Conservation (phyloP, 2,888 invertebrate species). For the Congeria kusceri region DNA sequence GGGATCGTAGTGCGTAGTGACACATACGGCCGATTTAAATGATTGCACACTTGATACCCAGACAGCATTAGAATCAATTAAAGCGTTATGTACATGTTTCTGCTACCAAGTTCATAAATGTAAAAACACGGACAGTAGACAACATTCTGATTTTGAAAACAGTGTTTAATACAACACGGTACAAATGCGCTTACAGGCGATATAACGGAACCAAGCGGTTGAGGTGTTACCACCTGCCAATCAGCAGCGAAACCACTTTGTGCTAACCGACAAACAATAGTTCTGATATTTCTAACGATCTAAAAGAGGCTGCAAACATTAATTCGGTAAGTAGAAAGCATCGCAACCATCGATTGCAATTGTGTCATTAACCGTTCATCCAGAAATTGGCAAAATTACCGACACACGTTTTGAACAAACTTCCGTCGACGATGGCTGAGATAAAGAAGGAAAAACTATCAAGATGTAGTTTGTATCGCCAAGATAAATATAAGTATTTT, state of each 20-base stretch:
- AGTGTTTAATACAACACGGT: neutral
- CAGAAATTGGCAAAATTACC: neutral
- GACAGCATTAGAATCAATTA: neutral
- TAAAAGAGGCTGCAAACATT: neutral
- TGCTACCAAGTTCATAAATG: neutral
- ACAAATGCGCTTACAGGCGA: neutral
- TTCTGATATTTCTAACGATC: neutral
- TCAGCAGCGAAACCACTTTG: neutral
- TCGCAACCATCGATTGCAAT: neutral
- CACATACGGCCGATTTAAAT: slow-evolving; percentile 12
- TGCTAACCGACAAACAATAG: neutral
- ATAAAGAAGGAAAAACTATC: slow-evolving; percentile 17
- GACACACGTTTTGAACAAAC: neutral
- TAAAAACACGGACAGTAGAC: neutral
- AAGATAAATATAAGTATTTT: slow-evolving; percentile 48
- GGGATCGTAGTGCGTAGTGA: slow-evolving; percentile 11
- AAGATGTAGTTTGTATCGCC: slow-evolving; percentile 28
- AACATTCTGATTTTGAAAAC: neutral
- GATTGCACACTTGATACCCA: neutral
- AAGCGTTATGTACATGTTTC: neutral
- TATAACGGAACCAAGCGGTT: neutral
- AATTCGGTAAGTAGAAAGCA: neutral
- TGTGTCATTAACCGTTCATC: no score
- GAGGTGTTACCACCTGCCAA: neutral
- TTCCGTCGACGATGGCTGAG: no score